phyloP scores from a whole-genome alignment of 2,888 invertebrate genomes.

The Oligia strigilis region DNA sequence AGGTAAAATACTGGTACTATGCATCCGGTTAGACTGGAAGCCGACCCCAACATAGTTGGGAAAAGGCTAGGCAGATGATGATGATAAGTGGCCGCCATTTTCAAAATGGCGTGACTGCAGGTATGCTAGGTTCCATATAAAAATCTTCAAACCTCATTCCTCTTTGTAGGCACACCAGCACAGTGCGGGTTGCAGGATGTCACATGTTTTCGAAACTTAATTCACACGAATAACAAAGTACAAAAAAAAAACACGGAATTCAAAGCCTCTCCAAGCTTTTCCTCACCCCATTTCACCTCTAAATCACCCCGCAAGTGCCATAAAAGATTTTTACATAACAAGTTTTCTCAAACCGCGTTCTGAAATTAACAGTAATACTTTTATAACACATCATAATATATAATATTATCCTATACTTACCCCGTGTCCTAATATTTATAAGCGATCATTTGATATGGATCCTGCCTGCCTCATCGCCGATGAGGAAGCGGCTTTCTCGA shows the following conservation, averaged over 20 bases:
- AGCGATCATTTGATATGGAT: background rate
- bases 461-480: no score
- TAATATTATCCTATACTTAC: background rate
- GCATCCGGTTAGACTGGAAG: no score
- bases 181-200: background rate
- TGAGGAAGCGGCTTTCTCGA: background rate
- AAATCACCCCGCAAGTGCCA: background rate
- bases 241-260: background rate
- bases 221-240: background rate
- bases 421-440: background rate
- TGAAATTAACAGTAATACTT: conserved; percentile 3
- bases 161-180: background rate
- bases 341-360: background rate
- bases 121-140: no score
- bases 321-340: conserved; percentile 17
- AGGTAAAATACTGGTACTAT: no score
- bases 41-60: no score
- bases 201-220: background rate
- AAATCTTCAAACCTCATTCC: no score
- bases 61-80: no score
- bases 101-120: no score
- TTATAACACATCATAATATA: conserved; percentile 10
- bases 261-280: background rate
- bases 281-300: background rate
- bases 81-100: no score